phyloP scores from a whole-genome alignment of 2,113 vertebrate species.

The Oryzias woworae region DNA sequence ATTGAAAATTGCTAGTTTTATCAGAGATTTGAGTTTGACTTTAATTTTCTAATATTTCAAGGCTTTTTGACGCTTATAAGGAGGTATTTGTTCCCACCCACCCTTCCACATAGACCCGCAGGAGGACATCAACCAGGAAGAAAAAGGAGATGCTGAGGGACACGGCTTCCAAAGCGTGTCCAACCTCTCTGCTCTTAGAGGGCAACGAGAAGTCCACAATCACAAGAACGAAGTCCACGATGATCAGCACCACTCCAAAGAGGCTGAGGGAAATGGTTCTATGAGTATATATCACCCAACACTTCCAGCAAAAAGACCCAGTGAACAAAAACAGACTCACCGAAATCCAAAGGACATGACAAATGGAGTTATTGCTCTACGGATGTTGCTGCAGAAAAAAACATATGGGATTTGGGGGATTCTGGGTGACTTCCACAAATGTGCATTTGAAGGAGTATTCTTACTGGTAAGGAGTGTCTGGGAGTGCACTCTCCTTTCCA shows the following conservation, averaged over 20 bases:
- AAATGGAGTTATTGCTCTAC: constrained; percentile 76
- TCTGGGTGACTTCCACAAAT: background rate
- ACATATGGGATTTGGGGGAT: background rate
- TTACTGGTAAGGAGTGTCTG: constrained; percentile 80
- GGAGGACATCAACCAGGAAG: constrained; percentile 86
- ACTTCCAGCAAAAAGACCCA: background rate
- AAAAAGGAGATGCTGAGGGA: constrained; percentile 89
- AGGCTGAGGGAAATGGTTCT: constrained; percentile 71
- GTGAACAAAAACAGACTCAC: constrained; percentile 71
- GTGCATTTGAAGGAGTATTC: constrained; percentile 33
- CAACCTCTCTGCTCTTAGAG: constrained; percentile 35
- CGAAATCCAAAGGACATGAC: constrained; percentile 91
- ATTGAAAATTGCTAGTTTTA: background rate
- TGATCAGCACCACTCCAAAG: constrained; percentile 86
- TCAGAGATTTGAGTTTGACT: background rate
- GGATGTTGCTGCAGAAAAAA: constrained; percentile 65
- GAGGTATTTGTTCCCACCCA: constrained; percentile 67
- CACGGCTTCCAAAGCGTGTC: constrained; percentile 68
- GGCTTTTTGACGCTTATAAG: too few relatives aligned
- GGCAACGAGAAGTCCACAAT: constrained; percentile 77
- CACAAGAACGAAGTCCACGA: constrained; percentile 85
- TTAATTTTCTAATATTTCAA: too few relatives aligned
- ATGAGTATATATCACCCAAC: too few relatives aligned
- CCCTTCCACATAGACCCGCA: constrained; percentile 89
- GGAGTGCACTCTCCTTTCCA: constrained; percentile 71